phyloP scores from a whole-genome alignment of 35 echinoderm and acorn worm species.

The Lytechinus variegatus region DNA sequence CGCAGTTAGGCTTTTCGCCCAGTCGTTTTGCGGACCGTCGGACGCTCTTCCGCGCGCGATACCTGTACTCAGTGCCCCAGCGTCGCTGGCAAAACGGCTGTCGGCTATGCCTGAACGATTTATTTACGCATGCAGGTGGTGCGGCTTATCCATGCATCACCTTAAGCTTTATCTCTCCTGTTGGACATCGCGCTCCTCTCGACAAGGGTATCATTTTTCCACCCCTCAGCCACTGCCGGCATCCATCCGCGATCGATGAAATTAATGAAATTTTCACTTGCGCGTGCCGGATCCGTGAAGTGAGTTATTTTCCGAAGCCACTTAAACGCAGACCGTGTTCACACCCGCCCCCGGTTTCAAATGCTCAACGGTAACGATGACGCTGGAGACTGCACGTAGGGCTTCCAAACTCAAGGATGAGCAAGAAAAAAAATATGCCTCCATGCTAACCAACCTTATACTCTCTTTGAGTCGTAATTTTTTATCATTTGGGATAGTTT shows the following conservation, averaged over 20 bases:
- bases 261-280: constrained; percentile 58
- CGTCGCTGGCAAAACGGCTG: background rate
- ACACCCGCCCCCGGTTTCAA: background rate
- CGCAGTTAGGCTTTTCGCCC: background rate
- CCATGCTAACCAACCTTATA: background rate
- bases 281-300: constrained; percentile 54
- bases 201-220: constrained; percentile 51
- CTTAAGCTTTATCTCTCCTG: constrained; percentile 35
- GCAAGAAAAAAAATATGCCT: background rate
- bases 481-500: background rate
- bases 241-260: constrained; percentile 50
- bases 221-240: constrained; percentile 51
- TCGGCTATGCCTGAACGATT: constrained; percentile 8
- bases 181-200: constrained; percentile 40
- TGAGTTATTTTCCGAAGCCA: constrained; percentile 58
- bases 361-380: background rate
- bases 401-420: background rate
- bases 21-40: background rate
- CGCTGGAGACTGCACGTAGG: background rate
- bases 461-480: background rate
- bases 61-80: background rate
- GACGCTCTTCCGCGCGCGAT: background rate
- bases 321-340: constrained; percentile 43
- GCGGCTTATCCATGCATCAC: constrained; percentile 37
- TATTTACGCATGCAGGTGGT: constrained; percentile 55